These are phyloP conservation scores for Lasioglossum figueresi DNA, from an alignment of 2,888 invertebrate genomes.

Conservation along the genomic window DNA sequence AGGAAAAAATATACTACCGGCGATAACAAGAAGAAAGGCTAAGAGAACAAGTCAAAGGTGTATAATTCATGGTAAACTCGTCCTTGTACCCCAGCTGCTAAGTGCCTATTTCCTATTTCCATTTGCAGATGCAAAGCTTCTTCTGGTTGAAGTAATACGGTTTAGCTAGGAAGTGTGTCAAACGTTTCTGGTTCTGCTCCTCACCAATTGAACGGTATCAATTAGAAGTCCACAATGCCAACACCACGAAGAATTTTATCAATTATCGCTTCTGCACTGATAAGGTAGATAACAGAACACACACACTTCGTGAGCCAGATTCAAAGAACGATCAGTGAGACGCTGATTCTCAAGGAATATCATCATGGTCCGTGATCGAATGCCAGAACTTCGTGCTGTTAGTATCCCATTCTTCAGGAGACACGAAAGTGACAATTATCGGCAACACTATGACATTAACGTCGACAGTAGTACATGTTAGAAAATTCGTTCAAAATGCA, in stretches of 20 bases:
- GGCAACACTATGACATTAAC: neutral
- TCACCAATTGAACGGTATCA: constrained; percentile 14
- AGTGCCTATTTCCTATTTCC: constrained; percentile 80
- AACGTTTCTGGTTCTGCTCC: constrained; percentile 41
- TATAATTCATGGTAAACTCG: constrained; percentile 55
- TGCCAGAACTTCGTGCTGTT: constrained; percentile 81
- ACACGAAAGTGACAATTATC: neutral
- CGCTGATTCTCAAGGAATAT: constrained; percentile 56
- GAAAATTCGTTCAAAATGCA: neutral
- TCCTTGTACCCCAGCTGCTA: constrained; percentile 70
- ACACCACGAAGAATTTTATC: constrained; percentile 52
- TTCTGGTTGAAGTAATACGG: constrained; percentile 60
- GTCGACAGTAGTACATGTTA: neutral
- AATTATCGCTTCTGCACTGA: constrained; percentile 73
- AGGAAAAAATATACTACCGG: constrained; percentile 2
- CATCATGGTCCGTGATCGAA: constrained; percentile 81
- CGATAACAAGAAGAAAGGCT: constrained; percentile 22
- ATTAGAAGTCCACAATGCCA: constrained; percentile 40
- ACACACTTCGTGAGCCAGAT: constrained; percentile 51
- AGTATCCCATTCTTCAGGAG: constrained; percentile 67
- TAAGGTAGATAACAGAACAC: constrained; percentile 78
- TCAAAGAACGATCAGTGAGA: constrained; percentile 67
- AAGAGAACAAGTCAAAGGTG: constrained; percentile 47
- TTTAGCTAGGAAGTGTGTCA: constrained; percentile 65
- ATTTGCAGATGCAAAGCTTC: constrained; percentile 78